These are phyloP conservation scores for Apogon hyalosoma DNA, from an alignment of 2,797 vertebrate genomes.

Conservation along the genomic window DNA sequence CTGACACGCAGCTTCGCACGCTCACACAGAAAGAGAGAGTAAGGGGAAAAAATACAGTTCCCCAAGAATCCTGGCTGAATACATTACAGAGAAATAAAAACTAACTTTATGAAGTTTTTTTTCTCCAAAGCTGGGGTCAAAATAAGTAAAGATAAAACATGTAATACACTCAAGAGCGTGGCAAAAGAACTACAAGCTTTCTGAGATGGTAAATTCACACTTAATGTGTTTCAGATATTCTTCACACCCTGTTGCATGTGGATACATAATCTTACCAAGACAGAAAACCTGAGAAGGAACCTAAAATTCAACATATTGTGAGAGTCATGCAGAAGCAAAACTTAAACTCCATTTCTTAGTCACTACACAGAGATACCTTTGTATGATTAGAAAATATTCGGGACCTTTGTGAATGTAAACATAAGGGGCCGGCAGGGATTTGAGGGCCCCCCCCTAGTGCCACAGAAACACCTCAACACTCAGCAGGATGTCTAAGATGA, in stretches of 20 bases:
- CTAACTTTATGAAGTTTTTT: constrained; percentile 72
- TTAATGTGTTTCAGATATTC: constrained; percentile 22
- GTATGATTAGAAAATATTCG: constrained; percentile 56
- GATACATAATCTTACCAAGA: constrained; percentile 10
- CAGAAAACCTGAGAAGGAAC: constrained; percentile 17
- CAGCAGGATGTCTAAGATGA: constrained; percentile 76
- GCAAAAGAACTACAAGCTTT: constrained; percentile 18
- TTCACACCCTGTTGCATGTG: constrained; percentile 18
- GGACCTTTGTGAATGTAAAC: constrained; percentile 64
- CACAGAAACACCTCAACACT: constrained; percentile 67
- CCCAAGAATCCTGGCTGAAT: constrained; percentile 80
- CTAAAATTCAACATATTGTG: constrained; percentile 34
- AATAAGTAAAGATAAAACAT: constrained; percentile 64
- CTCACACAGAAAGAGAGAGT: constrained; percentile 61
- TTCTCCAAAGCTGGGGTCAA: constrained; percentile 60
- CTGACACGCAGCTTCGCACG: constrained; percentile 78
- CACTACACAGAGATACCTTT: constrained; percentile 30
- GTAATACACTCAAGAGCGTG: constrained; percentile 14
- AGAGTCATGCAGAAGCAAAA: constrained; percentile 21
- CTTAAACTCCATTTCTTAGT: constrained; percentile 9
- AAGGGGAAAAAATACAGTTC: constrained; percentile 63
- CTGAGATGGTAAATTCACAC: constrained; percentile 32
- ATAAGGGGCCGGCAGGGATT: constrained; percentile 45
- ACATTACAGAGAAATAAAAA: constrained; percentile 79
- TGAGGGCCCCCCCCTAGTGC: constrained; percentile 27